Evolutionary conservation across 1,140 invertebrate genomes (phyloP).

Genomic region (Onthophagus taurus): DNA sequence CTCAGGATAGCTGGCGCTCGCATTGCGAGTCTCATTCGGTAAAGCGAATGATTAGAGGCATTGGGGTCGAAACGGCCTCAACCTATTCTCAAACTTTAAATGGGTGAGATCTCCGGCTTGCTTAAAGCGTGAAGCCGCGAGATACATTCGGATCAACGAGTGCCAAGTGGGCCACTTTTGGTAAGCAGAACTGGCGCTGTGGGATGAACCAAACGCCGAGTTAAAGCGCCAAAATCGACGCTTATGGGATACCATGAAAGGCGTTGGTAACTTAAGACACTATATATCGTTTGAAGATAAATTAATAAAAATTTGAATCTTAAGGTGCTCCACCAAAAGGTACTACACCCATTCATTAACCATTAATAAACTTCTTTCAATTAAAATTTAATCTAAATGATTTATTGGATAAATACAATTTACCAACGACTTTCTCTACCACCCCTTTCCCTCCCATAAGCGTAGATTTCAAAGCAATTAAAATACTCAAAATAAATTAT

Average conservation of each 20-base stretch:
- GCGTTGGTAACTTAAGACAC: conserved; percentile 77
- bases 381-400: too few relatives aligned
- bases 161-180: conserved; percentile 81
- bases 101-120: conserved; percentile 66
- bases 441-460: too few relatives aligned
- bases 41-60: conserved; percentile 79
- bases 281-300: too few relatives aligned
- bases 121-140: conserved; percentile 42
- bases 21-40: conserved; percentile 52
- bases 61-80: conserved; percentile 64
- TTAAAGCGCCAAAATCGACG: conserved; percentile 56
- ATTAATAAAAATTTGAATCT: too few relatives aligned
- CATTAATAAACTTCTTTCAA: too few relatives aligned
- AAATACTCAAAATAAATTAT: too few relatives aligned
- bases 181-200: conserved; percentile 88
- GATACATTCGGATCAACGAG: conserved; percentile 45
- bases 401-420: too few relatives aligned
- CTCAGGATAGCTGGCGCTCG: conserved; percentile 70
- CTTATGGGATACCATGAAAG: conserved; percentile 73
- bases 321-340: too few relatives aligned
- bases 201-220: conserved; percentile 71
- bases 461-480: too few relatives aligned
- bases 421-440: too few relatives aligned
- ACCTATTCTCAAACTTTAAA: conserved; percentile 89
- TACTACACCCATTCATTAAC: too few relatives aligned